phyloP scores from a whole-genome alignment of 1,140 invertebrate species.

The Drosophila subpulchrella region DNA sequence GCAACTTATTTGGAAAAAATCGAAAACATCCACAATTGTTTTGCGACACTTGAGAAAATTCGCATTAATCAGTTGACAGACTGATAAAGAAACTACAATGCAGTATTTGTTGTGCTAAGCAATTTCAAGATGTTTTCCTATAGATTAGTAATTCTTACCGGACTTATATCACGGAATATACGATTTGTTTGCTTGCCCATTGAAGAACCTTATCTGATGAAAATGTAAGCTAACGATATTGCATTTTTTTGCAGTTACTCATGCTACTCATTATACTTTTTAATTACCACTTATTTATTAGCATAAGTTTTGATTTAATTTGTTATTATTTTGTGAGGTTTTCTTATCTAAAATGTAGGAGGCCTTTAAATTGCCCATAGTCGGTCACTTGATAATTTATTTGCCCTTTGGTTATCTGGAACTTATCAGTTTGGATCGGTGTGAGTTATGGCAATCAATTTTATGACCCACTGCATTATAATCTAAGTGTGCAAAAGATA shows the following conservation, averaged over 20 bases:
- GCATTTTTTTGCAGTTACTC: constrained; percentile 9
- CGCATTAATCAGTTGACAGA: constrained; percentile 28
- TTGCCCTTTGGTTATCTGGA: constrained; percentile 12
- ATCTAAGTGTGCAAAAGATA: constrained; percentile 28
- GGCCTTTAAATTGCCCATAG: constrained; percentile 31
- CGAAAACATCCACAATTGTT: constrained; percentile 22
- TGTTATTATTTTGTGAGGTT: constrained; percentile 6
- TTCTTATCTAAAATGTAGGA: constrained; percentile 4
- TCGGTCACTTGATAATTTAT: constrained; percentile 37
- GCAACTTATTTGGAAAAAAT: constrained; percentile 22
- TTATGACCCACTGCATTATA: constrained; percentile 29
- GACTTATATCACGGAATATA: constrained; percentile 16
- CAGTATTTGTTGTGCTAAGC: constrained; percentile 16
- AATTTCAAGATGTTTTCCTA: constrained; percentile 37
- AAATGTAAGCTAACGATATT: constrained; percentile 2
- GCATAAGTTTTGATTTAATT: constrained; percentile 39
- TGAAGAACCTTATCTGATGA: constrained; percentile 35
- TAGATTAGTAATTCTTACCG: constrained; percentile 26
- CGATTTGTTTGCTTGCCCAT: constrained; percentile 21
- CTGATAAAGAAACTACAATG: constrained; percentile 49
- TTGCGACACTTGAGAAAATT: constrained; percentile 45
- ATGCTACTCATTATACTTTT: constrained; percentile 4
- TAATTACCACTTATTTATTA: constrained; percentile 50
- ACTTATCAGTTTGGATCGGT: constrained; percentile 22
- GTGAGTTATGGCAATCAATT: constrained; percentile 31